Evolutionary conservation across 2,113 vertebrate species (phyloP).

Genomic region (Ranitomeya variabilis): DNA sequence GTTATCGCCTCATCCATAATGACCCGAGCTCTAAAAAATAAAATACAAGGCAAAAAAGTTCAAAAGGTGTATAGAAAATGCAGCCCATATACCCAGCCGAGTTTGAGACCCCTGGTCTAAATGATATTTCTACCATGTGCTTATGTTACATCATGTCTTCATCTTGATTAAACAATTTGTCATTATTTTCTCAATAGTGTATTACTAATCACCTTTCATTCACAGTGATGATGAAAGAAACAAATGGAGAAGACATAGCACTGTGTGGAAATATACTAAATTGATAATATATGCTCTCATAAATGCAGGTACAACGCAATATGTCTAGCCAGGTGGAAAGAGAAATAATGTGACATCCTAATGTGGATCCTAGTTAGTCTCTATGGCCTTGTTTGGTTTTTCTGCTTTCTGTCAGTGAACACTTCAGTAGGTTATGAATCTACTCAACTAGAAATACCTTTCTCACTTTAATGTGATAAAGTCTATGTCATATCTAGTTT

Average conservation of each 20-base stretch:
- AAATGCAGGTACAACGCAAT: conserved; percentile 26
- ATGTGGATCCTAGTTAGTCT: conserved; percentile 10
- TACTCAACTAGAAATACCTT: neutral
- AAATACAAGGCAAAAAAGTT: neutral
- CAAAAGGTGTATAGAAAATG: too few relatives aligned
- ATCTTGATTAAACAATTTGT: neutral
- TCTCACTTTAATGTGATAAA: neutral
- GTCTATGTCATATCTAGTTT: neutral
- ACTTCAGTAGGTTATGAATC: neutral
- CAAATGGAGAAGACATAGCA: conserved; percentile 9
- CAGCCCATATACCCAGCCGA: too few relatives aligned
- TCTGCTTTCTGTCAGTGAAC: conserved; percentile 38
- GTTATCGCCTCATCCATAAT: too few relatives aligned
- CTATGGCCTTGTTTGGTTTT: conserved; percentile 2
- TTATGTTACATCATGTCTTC: neutral
- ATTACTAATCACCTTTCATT: neutral
- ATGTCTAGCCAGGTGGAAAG: conserved; percentile 35
- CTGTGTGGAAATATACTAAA: conserved; percentile 26
- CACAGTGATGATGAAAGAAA: conserved; percentile 17
- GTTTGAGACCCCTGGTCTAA: neutral
- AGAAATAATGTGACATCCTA: conserved; percentile 38
- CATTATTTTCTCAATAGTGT: neutral
- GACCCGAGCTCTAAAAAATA: neutral
- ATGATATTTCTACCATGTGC: neutral
- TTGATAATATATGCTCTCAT: conserved; percentile 19